Conservation (phyloP, 92 coral and sea anemone genomes). For the Actinostola sp. region DNA sequence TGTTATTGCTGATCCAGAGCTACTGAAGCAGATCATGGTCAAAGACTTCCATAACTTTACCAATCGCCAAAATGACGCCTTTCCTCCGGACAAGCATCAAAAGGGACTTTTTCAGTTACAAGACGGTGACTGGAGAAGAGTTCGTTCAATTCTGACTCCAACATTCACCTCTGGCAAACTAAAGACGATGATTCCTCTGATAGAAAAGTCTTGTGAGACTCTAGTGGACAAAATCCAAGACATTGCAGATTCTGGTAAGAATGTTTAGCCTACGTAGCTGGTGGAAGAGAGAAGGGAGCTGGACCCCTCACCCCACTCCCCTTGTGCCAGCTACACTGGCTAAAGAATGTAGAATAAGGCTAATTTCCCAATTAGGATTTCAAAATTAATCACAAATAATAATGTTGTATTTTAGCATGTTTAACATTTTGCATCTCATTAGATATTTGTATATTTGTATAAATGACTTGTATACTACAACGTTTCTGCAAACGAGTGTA, state of each 20-base stretch:
- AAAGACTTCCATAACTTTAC: slow-evolving; percentile 54
- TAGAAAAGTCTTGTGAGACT: slow-evolving; percentile 49
- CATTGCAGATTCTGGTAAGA: slow-evolving; percentile 61
- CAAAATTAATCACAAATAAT: too few species aligned
- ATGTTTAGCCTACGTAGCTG: neutral
- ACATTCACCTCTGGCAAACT: slow-evolving; percentile 64
- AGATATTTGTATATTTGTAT: too few species aligned
- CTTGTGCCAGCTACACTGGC: too few species aligned
- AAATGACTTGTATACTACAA: too few species aligned
- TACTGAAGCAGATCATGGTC: slow-evolving; percentile 61
- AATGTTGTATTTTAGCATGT: too few species aligned
- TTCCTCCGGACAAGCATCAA: neutral
- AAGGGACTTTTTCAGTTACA: slow-evolving; percentile 22
- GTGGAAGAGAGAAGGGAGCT: too few species aligned
- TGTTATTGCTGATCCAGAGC: slow-evolving; percentile 74
- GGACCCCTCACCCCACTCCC: too few species aligned
- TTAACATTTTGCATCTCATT: too few species aligned
- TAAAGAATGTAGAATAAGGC: too few species aligned
- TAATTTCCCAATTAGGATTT: too few species aligned
- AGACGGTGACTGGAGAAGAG: slow-evolving; percentile 68
- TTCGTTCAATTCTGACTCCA: slow-evolving; percentile 64
- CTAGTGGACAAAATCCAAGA: slow-evolving; percentile 52
- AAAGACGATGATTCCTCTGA: slow-evolving; percentile 62
- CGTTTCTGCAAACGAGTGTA: too few species aligned
- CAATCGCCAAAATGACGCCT: slow-evolving; percentile 27